Percentiles rank a stretch among this genome's conserved stretches.
phyloP scores from a whole-genome alignment of 2,797 vertebrate species.

The Potorous gilbertii region DNA sequence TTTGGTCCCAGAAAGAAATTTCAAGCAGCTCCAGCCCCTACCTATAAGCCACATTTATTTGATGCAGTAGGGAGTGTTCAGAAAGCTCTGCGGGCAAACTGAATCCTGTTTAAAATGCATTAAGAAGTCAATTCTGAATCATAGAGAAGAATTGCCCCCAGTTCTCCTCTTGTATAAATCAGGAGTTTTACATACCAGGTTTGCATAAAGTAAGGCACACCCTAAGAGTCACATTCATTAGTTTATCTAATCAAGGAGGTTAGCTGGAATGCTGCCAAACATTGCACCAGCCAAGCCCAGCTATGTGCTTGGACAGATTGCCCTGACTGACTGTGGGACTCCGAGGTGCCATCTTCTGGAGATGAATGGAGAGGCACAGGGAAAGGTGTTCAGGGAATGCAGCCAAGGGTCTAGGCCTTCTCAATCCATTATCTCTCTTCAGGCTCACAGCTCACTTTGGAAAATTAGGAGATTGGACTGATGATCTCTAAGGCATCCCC shows the following conservation, averaged over 20 bases:
- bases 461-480: not conserved
- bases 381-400: not conserved
- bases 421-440: not conserved
- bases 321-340: constrained; percentile 8
- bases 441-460: not conserved
- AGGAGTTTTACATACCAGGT: not conserved
- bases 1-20: not conserved
- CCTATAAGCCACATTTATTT: not conserved
- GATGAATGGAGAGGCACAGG: not conserved
- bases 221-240: not conserved
- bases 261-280: not conserved
- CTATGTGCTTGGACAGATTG: not conserved
- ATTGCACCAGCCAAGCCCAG: not conserved
- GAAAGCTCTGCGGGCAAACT: not conserved
- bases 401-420: not conserved
- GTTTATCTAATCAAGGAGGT: not conserved
- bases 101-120: not conserved
- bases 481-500: not conserved
- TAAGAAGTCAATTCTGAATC: not conserved
- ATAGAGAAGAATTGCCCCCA: not conserved
- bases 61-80: not conserved
- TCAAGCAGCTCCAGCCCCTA: not conserved
- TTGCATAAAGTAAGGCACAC: not conserved
- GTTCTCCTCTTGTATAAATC: not conserved
- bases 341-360: not conserved